Conservation (phyloP, 1,140 invertebrate genomes). For the Caerostris extrusa region DNA sequence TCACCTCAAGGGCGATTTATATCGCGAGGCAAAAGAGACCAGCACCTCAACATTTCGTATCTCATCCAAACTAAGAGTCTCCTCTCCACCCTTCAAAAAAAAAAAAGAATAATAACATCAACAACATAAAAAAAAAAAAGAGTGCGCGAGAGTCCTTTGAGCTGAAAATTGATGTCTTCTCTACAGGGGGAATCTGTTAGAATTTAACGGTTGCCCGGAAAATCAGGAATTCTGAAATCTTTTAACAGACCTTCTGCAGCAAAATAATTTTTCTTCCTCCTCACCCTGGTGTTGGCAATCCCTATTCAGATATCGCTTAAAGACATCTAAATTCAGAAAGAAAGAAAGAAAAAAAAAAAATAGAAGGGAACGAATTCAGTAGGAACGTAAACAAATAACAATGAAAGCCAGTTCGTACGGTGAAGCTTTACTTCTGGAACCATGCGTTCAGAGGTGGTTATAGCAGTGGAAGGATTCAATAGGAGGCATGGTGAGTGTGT, state of each 20-base stretch:
- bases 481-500: not conserved
- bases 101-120: too few species aligned
- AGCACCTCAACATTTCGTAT: too few species aligned
- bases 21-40: too few species aligned
- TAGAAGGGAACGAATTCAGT: too few species aligned
- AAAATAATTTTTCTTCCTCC: not conserved
- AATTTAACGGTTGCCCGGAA: not conserved
- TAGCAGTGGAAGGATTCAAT: not conserved
- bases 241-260: not conserved
- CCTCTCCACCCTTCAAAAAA: too few species aligned
- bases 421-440: not conserved
- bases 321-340: conserved; percentile 58
- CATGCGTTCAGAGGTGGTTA: not conserved
- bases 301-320: not conserved
- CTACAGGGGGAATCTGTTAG: conserved; percentile 40
- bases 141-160: not conserved
- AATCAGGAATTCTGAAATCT: not conserved
- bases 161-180: conserved; percentile 52
- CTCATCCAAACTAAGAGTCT: too few species aligned
- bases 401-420: not conserved
- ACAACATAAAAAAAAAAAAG: not conserved
- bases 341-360: not conserved
- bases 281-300: not conserved
- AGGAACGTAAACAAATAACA: conserved; percentile 43
- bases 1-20: too few species aligned